Evolutionary conservation across 2,888 invertebrate species (phyloP).

Genomic region (Imbricaverruca yamaguchii): DNA sequence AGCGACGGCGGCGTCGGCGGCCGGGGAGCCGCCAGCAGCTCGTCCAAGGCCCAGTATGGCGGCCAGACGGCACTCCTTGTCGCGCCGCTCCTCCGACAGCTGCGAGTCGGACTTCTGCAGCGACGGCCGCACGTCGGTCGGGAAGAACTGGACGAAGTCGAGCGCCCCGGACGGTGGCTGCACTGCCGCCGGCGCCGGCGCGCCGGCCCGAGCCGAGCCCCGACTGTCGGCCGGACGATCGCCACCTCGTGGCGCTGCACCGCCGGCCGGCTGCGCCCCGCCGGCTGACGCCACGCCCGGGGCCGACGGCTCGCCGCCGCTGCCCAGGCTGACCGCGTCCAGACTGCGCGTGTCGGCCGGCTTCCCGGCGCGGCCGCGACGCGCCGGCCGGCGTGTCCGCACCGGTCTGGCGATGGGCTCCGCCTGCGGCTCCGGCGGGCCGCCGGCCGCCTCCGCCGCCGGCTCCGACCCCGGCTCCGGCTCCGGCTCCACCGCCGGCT

Average conservation of each 20-base stretch:
- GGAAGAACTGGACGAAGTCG: slow-evolving; percentile 15
- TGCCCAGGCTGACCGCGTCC: neutral
- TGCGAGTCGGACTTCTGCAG: neutral
- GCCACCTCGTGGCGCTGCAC: neutral
- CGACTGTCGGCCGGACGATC: neutral
- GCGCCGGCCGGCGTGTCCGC: neutral
- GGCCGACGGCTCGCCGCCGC: neutral
- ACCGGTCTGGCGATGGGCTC: neutral
- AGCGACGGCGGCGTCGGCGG: no score
- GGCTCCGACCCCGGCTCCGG: neutral
- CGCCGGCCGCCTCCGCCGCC: neutral
- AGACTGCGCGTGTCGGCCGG: neutral
- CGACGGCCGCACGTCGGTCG: neutral
- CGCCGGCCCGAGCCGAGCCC: neutral
- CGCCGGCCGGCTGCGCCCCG: neutral
- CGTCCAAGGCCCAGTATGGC: neutral
- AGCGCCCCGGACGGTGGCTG: neutral
- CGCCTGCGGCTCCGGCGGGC: no score
- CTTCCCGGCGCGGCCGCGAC: neutral
- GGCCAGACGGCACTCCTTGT: neutral
- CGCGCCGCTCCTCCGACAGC: neutral
- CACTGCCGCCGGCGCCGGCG: neutral
- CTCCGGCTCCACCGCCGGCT: neutral
- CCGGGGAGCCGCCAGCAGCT: neutral
- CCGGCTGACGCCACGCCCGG: neutral